Conservation (phyloP, 2,113 vertebrate genomes). For the Manacus vitellinus region DNA sequence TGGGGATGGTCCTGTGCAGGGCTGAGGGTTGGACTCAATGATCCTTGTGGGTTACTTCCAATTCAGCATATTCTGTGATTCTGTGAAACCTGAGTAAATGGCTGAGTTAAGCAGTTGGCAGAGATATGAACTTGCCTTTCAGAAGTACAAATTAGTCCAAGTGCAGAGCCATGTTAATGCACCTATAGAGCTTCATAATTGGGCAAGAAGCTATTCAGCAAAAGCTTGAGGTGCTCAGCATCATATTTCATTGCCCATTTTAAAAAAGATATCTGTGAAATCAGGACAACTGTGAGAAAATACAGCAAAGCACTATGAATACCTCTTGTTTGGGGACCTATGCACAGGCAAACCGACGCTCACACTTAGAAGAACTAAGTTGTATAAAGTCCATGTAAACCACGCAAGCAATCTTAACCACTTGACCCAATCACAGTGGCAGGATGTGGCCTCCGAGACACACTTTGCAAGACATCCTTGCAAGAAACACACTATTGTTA, state of each 20-base stretch:
- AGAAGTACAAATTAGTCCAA: background rate
- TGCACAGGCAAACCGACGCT: background rate
- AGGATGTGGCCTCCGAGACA: background rate
- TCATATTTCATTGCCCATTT: rapidly evolving
- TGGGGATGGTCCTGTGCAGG: background rate
- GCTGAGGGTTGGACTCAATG: background rate
- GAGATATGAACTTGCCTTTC: background rate
- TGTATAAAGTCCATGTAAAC: background rate
- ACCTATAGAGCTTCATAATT: background rate
- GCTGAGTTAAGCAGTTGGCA: background rate
- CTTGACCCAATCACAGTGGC: background rate
- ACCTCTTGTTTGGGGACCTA: background rate
- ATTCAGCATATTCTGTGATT: background rate
- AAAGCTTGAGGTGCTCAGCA: background rate
- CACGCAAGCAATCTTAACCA: background rate
- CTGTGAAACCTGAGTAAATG: background rate
- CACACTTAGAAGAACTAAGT: background rate
- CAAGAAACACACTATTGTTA: background rate
- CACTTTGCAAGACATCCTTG: background rate
- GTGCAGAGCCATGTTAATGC: background rate
- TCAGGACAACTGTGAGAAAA: background rate
- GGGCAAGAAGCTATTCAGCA: background rate
- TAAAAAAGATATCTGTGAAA: background rate
- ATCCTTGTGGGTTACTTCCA: background rate
- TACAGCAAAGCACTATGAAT: background rate